Evolutionary conservation across 2,888 invertebrate species (phyloP).

Genomic region (Leucania comma): DNA sequence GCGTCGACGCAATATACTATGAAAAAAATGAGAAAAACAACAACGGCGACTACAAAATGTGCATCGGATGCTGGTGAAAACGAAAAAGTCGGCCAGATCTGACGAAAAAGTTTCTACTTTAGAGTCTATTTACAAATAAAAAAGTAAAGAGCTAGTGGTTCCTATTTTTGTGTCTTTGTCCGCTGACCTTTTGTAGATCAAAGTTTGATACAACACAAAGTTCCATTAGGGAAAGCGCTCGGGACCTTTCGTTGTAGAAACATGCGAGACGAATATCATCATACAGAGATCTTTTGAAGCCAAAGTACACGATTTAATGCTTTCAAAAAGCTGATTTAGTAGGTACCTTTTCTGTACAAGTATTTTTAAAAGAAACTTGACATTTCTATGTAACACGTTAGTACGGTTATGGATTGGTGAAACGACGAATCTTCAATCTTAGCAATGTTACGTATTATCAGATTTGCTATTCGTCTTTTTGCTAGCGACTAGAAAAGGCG

Average conservation of each 20-base stretch:
- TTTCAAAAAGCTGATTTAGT: conserved; percentile 39
- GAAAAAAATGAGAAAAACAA: conserved; percentile 58
- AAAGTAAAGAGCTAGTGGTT: conserved; percentile 53
- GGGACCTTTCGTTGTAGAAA: conserved; percentile 33
- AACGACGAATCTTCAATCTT: neutral
- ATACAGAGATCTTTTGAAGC: conserved; percentile 63
- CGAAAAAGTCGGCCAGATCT: conserved; percentile 76
- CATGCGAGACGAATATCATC: conserved; percentile 54
- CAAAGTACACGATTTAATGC: conserved; percentile 52
- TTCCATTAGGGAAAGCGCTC: conserved; percentile 59
- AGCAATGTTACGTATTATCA: neutral
- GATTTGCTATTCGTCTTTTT: conserved; percentile 34
- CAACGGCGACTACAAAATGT: conserved; percentile 69
- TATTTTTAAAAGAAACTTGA: conserved; percentile 39
- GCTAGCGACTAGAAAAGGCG: too few relatives aligned
- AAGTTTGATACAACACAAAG: conserved; percentile 58
- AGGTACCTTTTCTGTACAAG: conserved; percentile 23
- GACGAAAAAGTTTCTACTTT: conserved; percentile 74
- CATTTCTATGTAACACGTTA: conserved; percentile 11
- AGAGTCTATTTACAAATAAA: conserved; percentile 67
- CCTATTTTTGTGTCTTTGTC: conserved; percentile 66
- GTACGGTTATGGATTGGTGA: conserved; percentile 25
- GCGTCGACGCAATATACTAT: conserved; percentile 52
- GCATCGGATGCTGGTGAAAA: conserved; percentile 73
- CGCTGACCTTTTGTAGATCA: conserved; percentile 67